Conservation (phyloP, 1,140 invertebrate species). For the Psilanteris sp. region DNA sequence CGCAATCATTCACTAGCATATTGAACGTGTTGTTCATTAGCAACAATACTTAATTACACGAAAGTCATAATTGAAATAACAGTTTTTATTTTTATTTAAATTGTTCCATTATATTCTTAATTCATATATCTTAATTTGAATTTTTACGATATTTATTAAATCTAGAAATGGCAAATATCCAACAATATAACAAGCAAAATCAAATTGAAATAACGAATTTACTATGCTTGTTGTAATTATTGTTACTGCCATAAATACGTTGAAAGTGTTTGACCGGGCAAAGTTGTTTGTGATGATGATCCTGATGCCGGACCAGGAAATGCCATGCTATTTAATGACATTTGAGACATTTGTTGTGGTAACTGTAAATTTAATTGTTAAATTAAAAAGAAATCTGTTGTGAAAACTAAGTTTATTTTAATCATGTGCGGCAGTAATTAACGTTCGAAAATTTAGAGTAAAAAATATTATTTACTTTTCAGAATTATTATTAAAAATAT, state of each 20-base stretch:
- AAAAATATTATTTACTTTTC: too few species aligned
- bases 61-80: constrained; percentile 35
- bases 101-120: constrained; percentile 7
- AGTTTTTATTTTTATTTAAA: constrained; percentile 25
- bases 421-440: too few species aligned
- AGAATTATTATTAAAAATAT: too few species aligned
- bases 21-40: constrained; percentile 5
- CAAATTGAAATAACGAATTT: constrained; percentile 68
- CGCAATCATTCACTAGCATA: constrained; percentile 13
- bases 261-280: constrained; percentile 79
- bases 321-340: constrained; percentile 76
- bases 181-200: constrained; percentile 63
- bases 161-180: constrained; percentile 26
- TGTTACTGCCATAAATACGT: constrained; percentile 82
- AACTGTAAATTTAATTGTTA: constrained; percentile 72
- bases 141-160: constrained; percentile 18
- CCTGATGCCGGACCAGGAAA: constrained; percentile 65
- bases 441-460: too few species aligned
- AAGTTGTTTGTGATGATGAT: constrained; percentile 67
- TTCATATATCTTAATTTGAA: constrained; percentile 5
- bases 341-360: constrained; percentile 82
- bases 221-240: constrained; percentile 58
- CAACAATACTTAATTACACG: constrained; percentile 27
- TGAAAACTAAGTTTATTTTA: too few species aligned
- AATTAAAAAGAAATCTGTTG: too few species aligned